Conservation (phyloP, 1,140 invertebrate genomes). For the Plodia interpunctella region DNA sequence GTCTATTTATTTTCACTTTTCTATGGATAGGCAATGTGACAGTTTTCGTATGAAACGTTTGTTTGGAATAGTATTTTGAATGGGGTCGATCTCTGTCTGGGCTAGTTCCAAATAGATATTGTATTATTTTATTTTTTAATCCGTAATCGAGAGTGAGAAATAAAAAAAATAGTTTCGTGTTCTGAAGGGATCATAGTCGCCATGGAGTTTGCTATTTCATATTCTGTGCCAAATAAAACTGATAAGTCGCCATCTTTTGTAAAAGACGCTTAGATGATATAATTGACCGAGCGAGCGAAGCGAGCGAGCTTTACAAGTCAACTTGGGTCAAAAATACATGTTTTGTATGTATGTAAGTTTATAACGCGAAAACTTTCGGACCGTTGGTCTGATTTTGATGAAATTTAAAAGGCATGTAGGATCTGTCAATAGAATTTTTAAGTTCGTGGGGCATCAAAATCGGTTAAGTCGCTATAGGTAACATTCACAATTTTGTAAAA, state of each 20-base stretch:
- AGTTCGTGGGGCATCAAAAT: too few species aligned
- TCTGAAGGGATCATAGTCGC: not conserved
- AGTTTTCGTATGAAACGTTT: constrained; percentile 71
- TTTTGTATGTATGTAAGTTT: too few species aligned
- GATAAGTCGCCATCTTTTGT: not conserved
- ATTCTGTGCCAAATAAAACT: not conserved
- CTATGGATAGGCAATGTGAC: constrained; percentile 68
- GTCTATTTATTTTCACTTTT: constrained; percentile 70
- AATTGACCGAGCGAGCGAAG: too few species aligned
- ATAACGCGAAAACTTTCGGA: too few species aligned
- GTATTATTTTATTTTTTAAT: constrained; percentile 69
- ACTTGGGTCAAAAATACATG: too few species aligned
- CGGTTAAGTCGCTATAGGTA: too few species aligned
- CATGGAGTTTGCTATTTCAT: not conserved
- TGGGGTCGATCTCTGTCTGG: constrained; percentile 39
- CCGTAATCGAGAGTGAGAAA: constrained; percentile 46
- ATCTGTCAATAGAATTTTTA: too few species aligned
- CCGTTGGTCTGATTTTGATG: too few species aligned
- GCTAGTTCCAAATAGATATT: constrained; percentile 49
- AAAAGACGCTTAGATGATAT: not conserved
- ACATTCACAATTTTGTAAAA: too few species aligned
- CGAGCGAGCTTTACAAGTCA: too few species aligned
- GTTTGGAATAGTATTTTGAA: constrained; percentile 56
- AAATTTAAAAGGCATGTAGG: too few species aligned
- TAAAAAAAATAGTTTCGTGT: constrained; percentile 34